Conservation (phyloP, 2,888 invertebrate genomes). For the Eilema griseolum region DNA sequence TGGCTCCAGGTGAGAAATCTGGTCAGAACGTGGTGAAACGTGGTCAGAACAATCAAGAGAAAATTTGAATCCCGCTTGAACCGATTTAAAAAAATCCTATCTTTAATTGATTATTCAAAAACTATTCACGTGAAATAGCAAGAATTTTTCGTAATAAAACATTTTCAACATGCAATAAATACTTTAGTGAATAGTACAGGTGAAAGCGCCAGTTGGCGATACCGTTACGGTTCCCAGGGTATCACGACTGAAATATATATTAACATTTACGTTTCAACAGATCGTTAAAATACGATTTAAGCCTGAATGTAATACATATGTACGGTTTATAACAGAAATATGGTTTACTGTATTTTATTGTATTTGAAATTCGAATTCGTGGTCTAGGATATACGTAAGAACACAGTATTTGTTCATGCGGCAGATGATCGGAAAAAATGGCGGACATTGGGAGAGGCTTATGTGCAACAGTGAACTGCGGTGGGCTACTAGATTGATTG, state of each 20-base stretch:
- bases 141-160: not conserved
- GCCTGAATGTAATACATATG: not conserved
- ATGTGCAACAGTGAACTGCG: too few relatives aligned
- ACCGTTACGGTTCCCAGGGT: not conserved
- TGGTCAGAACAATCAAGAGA: too few relatives aligned
- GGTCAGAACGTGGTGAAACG: too few relatives aligned
- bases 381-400: not conserved
- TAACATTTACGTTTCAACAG: not conserved
- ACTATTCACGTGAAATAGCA: not conserved
- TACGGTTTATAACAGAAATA: not conserved
- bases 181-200: not conserved
- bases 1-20: too few relatives aligned
- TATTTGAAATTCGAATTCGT: not conserved
- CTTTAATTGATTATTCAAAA: too few relatives aligned
- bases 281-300: not conserved
- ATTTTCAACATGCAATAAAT: not conserved
- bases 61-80: too few relatives aligned
- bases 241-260: not conserved
- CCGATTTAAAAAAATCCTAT: too few relatives aligned
- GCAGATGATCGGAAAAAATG: too few relatives aligned
- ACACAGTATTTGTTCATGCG: not conserved
- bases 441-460: too few relatives aligned
- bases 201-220: not conserved
- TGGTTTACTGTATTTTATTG: not conserved
- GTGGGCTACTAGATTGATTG: too few relatives aligned